Evolutionary conservation across 2,888 invertebrate species (phyloP).

Genomic region (Perithous albicinctus): DNA sequence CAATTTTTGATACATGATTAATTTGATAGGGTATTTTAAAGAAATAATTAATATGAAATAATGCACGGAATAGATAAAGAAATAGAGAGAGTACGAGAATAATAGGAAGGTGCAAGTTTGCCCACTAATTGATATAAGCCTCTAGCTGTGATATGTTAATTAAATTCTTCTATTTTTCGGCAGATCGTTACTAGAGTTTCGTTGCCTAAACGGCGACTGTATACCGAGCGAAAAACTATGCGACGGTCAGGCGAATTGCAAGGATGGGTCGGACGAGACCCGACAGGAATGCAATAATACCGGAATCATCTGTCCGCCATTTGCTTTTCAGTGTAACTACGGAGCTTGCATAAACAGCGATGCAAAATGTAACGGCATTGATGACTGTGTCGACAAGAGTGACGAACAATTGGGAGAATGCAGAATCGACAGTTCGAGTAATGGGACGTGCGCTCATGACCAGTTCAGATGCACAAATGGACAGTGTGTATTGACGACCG

Average conservation of each 20-base stretch:
- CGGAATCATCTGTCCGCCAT: slow-evolving; percentile 85
- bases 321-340: slow-evolving; percentile 87
- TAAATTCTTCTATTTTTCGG: background rate
- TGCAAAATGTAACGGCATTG: slow-evolving; percentile 85
- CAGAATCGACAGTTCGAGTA: slow-evolving; percentile 20
- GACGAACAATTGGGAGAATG: slow-evolving; percentile 84
- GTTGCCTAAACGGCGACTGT: slow-evolving; percentile 83
- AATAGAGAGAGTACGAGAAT: too few species aligned
- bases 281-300: slow-evolving; percentile 73
- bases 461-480: slow-evolving; percentile 77
- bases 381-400: slow-evolving; percentile 86
- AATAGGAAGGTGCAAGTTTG: too few species aligned
- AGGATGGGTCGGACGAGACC: slow-evolving; percentile 85
- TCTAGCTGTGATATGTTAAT: background rate
- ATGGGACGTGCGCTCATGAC: slow-evolving; percentile 58
- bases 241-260: slow-evolving; percentile 85
- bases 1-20: too few species aligned
- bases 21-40: background rate
- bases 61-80: too few species aligned
- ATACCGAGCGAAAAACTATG: slow-evolving; percentile 83
- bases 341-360: slow-evolving; percentile 88
- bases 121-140: background rate
- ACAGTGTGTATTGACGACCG: slow-evolving; percentile 74
- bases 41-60: too few species aligned
- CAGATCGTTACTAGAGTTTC: slow-evolving; percentile 70